These are phyloP conservation scores for Adrianichthys oophorus DNA, from an alignment of 2,797 vertebrate species.

Conservation along the genomic window DNA sequence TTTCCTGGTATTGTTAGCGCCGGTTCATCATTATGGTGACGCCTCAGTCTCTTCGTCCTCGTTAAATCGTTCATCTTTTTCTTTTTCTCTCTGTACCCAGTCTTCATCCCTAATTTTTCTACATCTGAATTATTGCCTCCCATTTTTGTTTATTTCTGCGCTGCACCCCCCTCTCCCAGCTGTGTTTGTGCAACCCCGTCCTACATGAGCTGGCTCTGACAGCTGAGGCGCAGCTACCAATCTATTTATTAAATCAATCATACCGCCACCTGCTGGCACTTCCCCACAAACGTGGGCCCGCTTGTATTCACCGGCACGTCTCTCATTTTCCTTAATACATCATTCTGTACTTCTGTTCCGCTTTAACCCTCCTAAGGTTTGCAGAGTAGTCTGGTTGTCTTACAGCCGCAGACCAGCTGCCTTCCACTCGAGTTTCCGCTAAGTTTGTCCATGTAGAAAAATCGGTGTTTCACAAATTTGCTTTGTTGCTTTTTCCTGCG, in stretches of 20 bases:
- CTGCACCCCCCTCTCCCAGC: slow-evolving; percentile 54
- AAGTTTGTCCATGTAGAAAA: too few species aligned
- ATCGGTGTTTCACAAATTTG: too few species aligned
- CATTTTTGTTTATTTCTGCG: slow-evolving; percentile 56
- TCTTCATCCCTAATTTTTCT: slow-evolving; percentile 50
- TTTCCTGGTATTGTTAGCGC: too few species aligned
- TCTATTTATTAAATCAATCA: slow-evolving; percentile 65
- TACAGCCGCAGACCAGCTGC: slow-evolving; percentile 25
- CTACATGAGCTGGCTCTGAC: slow-evolving; percentile 35
- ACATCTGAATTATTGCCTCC: slow-evolving; percentile 15
- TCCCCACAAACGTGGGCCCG: slow-evolving; percentile 11
- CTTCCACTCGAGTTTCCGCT: slow-evolving; percentile 1
- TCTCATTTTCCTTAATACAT: slow-evolving; percentile 33
- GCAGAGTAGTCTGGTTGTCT: slow-evolving; percentile 36
- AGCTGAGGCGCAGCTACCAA: slow-evolving; percentile 55
- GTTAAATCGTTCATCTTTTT: slow-evolving; percentile 5
- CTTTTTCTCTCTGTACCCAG: slow-evolving; percentile 44
- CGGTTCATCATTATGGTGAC: too few species aligned
- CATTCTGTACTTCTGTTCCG: slow-evolving; percentile 22
- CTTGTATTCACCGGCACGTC: slow-evolving; percentile 27
- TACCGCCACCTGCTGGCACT: slow-evolving; percentile 51
- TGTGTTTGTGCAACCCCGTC: slow-evolving; percentile 59
- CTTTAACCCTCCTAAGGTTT: slow-evolving; percentile 25
- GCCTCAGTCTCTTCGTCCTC: too few species aligned
- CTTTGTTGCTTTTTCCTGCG: too few species aligned